phyloP scores from a whole-genome alignment of 2,888 invertebrate species.

The Lepidocyrtinus sp. region DNA sequence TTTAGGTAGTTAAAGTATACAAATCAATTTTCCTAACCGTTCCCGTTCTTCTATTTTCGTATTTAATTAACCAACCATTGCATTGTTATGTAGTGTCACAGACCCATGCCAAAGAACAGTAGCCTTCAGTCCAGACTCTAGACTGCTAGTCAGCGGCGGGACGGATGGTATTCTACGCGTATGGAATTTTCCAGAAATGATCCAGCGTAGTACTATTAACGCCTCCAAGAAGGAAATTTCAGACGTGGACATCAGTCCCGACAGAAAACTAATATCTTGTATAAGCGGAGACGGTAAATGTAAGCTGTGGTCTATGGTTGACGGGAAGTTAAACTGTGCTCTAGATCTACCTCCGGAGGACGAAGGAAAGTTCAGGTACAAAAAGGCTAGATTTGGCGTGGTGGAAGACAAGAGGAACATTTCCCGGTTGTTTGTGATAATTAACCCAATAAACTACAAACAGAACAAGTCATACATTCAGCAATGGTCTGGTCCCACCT shows the following conservation, averaged over 20 bases:
- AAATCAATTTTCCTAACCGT: no score
- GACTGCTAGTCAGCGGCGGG: conserved; percentile 91
- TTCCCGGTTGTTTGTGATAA: conserved; percentile 80
- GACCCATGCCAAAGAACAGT: conserved; percentile 92
- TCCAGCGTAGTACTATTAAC: conserved; percentile 79
- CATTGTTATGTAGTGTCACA: conserved; percentile 73
- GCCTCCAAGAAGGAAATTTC: conserved; percentile 94
- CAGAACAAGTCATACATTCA: conserved; percentile 69
- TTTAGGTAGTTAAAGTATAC: no score
- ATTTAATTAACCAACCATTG: conserved; percentile 30
- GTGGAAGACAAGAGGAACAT: conserved; percentile 80
- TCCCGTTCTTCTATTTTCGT: no score
- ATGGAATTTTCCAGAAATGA: conserved; percentile 90
- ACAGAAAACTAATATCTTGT: conserved; percentile 82
- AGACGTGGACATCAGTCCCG: conserved; percentile 91
- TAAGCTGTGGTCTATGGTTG: conserved; percentile 83
- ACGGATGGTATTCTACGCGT: conserved; percentile 89
- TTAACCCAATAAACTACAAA: conserved; percentile 73
- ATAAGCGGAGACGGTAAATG: conserved; percentile 91
- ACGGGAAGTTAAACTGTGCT: conserved; percentile 78
- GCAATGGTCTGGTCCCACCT: conserved; percentile 74
- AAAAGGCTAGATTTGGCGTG: conserved; percentile 84
- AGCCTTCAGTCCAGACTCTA: conserved; percentile 82
- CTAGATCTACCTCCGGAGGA: conserved; percentile 84
- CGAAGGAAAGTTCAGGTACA: conserved; percentile 85